These are phyloP conservation scores for Apogon talboti DNA, from an alignment of 2,797 vertebrate species.

Conservation along the genomic window DNA sequence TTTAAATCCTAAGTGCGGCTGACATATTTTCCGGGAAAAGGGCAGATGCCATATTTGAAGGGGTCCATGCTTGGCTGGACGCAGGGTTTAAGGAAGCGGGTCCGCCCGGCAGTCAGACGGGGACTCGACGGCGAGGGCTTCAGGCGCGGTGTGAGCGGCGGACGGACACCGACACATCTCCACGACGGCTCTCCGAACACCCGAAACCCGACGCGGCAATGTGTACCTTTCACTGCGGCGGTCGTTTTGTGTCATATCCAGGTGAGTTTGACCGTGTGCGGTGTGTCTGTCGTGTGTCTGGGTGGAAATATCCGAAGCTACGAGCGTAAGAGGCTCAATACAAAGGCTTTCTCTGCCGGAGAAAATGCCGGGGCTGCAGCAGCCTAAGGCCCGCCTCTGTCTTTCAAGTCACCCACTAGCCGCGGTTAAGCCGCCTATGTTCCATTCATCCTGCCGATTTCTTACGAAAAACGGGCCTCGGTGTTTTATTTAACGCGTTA, in stretches of 20 bases:
- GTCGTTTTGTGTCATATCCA: constrained; percentile 3
- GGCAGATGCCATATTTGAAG: constrained; percentile 50
- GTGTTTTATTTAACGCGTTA: rapidly evolving
- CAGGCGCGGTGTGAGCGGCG: constrained; percentile 49
- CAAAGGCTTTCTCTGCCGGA: constrained; percentile 82
- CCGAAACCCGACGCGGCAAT: constrained; percentile 8
- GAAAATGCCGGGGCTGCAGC: constrained; percentile 84
- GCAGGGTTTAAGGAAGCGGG: constrained; percentile 69
- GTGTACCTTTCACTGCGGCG: background rate
- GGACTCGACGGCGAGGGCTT: constrained; percentile 54
- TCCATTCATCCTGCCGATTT: background rate
- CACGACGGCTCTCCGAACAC: constrained; percentile 24
- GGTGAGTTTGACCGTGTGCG: constrained; percentile 55
- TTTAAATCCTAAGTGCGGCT: background rate
- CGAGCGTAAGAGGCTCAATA: constrained; percentile 61
- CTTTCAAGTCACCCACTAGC: constrained; percentile 69
- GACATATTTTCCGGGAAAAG: constrained; percentile 16
- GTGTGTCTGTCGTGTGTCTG: constrained; percentile 1
- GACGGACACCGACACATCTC: constrained; percentile 57
- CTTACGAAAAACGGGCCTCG: rapidly evolving
- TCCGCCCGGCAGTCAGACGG: constrained; percentile 64
- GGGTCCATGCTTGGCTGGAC: constrained; percentile 54
- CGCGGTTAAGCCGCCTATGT: constrained; percentile 37
- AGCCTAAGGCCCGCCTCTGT: constrained; percentile 82
- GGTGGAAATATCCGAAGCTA: constrained; percentile 29